Evolutionary conservation across 2,113 vertebrate genomes (phyloP), one percentile per base, ranked within the genome.

Genomic region (Macquaria australasica): DNA sequence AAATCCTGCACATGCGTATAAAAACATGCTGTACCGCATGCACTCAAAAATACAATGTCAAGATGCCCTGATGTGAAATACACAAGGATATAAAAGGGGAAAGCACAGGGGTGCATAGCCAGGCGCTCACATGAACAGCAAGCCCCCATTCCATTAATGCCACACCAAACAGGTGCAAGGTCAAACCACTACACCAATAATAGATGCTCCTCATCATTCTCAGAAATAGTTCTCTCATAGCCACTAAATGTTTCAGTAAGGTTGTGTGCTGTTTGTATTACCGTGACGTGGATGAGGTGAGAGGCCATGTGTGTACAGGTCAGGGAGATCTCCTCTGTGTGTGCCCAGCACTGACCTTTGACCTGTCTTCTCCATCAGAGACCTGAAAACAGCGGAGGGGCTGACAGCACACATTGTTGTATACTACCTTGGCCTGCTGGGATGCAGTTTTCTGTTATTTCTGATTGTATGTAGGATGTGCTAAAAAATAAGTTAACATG

Each of bases 81-180:
- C 8, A 85, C 21, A 37, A 58, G 66, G 66, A 82, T 87, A 83
- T 69, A 66, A 75, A 82, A 79, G 31, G 79, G 58, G 53, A 62
- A 71, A 62, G 77, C 53, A 37, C 28, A 51, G 4, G 55, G 64
- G 67, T 62, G 43, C 73, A 73, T 14, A 69, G 68, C 25, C 74
- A 82, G 31, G 71, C 56, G n/a, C 77, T 70, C 79, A 64, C 72
- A 84, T 70, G 23, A 77, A 60, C 87, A 75, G 25, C 82, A 31
- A 39, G 51, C 56, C 67, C 71, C 53, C 12, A 84, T 87, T 87
- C 83, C 80, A 64, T 77, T 90, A 89, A 89, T 92, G 86, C 66
- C 89, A 72, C 86, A 37, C 66, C 25, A 73, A 95, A 91, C 93
- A 95, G 93, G 93, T 94, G 93, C 93, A 94, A 94, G 93, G 92